Conservation (phyloP, 2,888 invertebrate species). For the Dromius quadrimaculatus region DNA sequence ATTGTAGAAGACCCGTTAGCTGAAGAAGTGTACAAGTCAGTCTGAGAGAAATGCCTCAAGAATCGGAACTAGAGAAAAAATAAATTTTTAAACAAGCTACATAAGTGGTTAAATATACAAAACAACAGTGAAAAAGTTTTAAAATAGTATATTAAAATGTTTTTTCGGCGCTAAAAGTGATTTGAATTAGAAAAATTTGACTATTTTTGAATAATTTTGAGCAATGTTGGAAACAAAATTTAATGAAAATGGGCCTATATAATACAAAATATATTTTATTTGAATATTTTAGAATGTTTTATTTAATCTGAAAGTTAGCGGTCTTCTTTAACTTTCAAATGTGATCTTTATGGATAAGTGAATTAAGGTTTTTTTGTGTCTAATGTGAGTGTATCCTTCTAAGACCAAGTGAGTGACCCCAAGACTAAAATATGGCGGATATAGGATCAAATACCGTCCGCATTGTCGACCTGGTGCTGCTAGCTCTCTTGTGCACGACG, state of each 20-base stretch:
- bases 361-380: slow-evolving; percentile 35
- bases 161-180: too few species aligned
- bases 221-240: too few species aligned
- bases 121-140: neutral
- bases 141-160: too few species aligned
- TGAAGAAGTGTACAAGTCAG: slow-evolving; percentile 41
- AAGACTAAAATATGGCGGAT: slow-evolving; percentile 41
- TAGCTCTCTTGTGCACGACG: slow-evolving; percentile 36
- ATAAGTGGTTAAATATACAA: neutral
- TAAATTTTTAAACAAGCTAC: neutral
- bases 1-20: slow-evolving; percentile 43
- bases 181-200: too few species aligned
- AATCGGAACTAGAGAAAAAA: neutral
- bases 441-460: slow-evolving; percentile 41
- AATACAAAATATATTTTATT: neutral
- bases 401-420: slow-evolving; percentile 47
- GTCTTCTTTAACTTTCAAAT: neutral
- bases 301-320: slow-evolving; percentile 5
- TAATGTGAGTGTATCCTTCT: slow-evolving; percentile 34
- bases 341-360: slow-evolving; percentile 31
- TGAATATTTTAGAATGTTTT: slow-evolving; percentile 14
- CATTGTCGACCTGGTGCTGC: slow-evolving; percentile 38
- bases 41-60: slow-evolving; percentile 16
- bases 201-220: too few species aligned
- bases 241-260: too few species aligned